Percentiles rank a stretch among this genome's conserved stretches.
Evolutionary conservation across 1,140 invertebrate species (phyloP).

Genomic region (Drosophila nigrodunni): DNA sequence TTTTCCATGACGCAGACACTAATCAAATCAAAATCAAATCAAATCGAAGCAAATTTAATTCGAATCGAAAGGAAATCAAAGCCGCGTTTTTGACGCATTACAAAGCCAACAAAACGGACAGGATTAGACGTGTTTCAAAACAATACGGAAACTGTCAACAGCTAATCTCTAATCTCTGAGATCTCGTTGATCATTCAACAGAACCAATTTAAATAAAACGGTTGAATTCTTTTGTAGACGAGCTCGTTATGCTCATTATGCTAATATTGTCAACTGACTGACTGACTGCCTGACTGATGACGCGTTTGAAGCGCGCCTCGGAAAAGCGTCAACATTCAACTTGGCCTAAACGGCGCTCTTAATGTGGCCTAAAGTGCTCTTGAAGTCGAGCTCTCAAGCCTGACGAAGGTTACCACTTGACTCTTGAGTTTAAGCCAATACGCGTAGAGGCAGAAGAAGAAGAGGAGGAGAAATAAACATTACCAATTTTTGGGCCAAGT

Average conservation of each 20-base stretch:
- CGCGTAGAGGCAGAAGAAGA: not conserved
- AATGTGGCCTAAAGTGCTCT: conserved; percentile 14
- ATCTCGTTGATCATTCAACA: conserved; percentile 19
- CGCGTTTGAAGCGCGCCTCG: conserved; percentile 27
- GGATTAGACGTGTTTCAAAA: conserved; percentile 23
- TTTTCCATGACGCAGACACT: conserved; percentile 49
- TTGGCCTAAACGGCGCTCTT: not conserved
- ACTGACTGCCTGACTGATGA: not conserved
- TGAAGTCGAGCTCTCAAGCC: conserved; percentile 29
- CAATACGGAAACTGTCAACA: conserved; percentile 40
- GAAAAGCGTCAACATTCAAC: conserved; percentile 35
- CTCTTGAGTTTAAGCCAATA: not conserved
- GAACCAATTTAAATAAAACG: conserved; percentile 34
- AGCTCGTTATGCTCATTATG: conserved; percentile 49
- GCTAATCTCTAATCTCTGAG: not conserved
- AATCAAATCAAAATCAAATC: conserved; percentile 37
- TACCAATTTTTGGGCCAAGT: conserved; percentile 4
- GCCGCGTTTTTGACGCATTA: conserved; percentile 25
- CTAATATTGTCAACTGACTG: conserved; percentile 17
- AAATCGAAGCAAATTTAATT: conserved; percentile 21
- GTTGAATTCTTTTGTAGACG: conserved; percentile 9
- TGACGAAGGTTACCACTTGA: conserved; percentile 27
- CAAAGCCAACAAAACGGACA: conserved; percentile 1
- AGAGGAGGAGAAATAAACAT: not conserved
- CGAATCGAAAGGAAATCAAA: conserved; percentile 7